phyloP scores from a whole-genome alignment of 2,113 vertebrate genomes.

The Scomber japonicus region DNA sequence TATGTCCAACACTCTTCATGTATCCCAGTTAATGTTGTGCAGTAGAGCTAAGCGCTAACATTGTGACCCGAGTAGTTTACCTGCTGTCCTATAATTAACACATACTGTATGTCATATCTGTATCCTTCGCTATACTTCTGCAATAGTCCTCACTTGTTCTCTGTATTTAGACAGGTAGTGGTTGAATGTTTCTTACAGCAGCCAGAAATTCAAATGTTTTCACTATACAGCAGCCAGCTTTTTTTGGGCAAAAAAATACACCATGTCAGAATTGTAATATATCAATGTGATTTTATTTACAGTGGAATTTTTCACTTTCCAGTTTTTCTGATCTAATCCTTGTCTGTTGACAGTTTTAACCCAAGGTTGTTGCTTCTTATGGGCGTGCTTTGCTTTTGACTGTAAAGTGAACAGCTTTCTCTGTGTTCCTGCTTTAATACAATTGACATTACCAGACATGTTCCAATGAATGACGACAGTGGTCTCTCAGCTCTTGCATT shows the following conservation, averaged over 20 bases:
- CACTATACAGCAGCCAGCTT: constrained; percentile 40
- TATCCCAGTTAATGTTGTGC: constrained; percentile 71
- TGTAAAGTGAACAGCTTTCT: neutral
- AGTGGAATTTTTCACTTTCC: constrained; percentile 30
- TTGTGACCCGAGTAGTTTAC: constrained; percentile 70
- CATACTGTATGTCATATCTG: constrained; percentile 57
- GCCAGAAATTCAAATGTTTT: constrained; percentile 59
- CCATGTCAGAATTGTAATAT: constrained; percentile 39
- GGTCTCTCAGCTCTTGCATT: constrained; percentile 27
- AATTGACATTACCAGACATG: constrained; percentile 9
- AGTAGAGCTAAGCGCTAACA: constrained; percentile 66
- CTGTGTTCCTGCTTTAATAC: constrained; percentile 15
- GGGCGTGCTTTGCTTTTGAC: neutral
- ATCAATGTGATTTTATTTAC: neutral
- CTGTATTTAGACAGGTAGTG: constrained; percentile 65
- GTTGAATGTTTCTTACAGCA: constrained; percentile 69
- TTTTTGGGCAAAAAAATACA: constrained; percentile 31
- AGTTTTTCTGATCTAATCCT: constrained; percentile 21
- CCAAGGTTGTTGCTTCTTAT: constrained; percentile 13
- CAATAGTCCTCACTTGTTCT: constrained; percentile 62
- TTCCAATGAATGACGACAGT: constrained; percentile 28
- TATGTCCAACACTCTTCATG: constrained; percentile 42
- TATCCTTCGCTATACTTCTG: constrained; percentile 59
- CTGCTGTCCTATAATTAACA: constrained; percentile 62
- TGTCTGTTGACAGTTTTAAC: constrained; percentile 36